Percentiles rank a stretch among this genome's conserved stretches.
Conservation (phyloP, 2,797 vertebrate species). For the Centroberyx gerrardi region DNA sequence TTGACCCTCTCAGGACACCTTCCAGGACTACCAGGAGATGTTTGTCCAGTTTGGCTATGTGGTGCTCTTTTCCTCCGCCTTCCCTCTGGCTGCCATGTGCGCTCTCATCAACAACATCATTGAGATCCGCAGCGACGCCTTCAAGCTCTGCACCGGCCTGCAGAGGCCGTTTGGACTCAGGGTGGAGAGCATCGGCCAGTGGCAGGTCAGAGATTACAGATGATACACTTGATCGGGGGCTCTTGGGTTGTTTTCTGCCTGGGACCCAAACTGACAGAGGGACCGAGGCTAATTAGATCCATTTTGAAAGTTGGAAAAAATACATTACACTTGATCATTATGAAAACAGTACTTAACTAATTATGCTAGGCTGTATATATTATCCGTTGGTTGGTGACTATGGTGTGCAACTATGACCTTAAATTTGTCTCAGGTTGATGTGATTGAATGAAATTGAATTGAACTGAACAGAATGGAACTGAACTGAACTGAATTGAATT, state of each 20-base stretch:
- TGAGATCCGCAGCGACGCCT: slow-evolving; percentile 97
- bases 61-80: slow-evolving; percentile 97
- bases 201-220: slow-evolving; percentile 89
- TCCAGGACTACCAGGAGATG: slow-evolving; percentile 99
- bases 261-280: neutral
- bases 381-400: neutral
- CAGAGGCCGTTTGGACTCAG: slow-evolving; percentile 94
- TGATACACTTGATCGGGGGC: too few relatives aligned
- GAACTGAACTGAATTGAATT: neutral
- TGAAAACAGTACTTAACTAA: neutral
- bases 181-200: slow-evolving; percentile 96
- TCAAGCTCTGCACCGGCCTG: slow-evolving; percentile 96
- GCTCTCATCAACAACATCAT: slow-evolving; percentile 98
- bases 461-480: neutral
- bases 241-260: neutral
- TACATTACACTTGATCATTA: too few relatives aligned
- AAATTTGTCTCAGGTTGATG: neutral
- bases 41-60: slow-evolving; percentile 98
- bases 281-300: neutral
- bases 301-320: too few relatives aligned
- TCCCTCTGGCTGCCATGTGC: slow-evolving; percentile 95
- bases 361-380: neutral
- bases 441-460: neutral
- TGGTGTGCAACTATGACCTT: neutral
- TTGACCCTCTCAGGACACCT: slow-evolving; percentile 89